Conservation (phyloP, 2,888 invertebrate species). For the Hydraecia micacea region DNA sequence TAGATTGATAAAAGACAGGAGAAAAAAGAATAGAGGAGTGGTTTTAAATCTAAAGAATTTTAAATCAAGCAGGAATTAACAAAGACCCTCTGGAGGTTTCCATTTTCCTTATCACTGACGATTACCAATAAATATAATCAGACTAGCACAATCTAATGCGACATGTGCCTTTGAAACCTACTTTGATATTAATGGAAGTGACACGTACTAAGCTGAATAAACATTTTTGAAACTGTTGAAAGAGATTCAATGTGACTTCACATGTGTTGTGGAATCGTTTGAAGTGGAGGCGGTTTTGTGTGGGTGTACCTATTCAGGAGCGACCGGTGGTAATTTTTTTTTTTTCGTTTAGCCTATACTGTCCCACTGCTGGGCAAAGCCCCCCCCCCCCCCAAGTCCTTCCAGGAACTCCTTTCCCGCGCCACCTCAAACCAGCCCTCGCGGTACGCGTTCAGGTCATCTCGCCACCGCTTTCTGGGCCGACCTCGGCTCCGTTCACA, state of each 20-base stretch:
- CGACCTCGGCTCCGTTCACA: background rate
- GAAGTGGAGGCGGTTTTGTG: background rate
- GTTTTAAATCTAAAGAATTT: background rate
- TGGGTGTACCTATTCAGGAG: constrained; percentile 11
- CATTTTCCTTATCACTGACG: background rate
- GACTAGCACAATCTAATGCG: constrained; percentile 21
- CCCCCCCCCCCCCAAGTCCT: no score
- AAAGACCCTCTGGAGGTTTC: background rate
- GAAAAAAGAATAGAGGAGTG: background rate
- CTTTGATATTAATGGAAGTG: constrained; percentile 37
- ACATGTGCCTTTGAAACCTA: background rate
- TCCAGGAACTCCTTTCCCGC: no score
- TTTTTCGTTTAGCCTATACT: no score
- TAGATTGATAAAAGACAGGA: background rate
- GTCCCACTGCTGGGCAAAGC: no score
- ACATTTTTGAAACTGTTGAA: constrained; percentile 28
- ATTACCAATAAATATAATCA: background rate
- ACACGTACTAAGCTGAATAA: constrained; percentile 20
- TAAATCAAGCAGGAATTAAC: background rate
- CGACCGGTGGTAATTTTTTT: background rate
- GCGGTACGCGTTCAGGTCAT: no score
- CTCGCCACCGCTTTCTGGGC: no score
- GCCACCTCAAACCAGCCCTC: no score
- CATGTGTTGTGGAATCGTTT: constrained; percentile 19
- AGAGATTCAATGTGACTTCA: constrained; percentile 20